phyloP scores from a whole-genome alignment of 2,797 vertebrate species.

The Chromis chromis region DNA sequence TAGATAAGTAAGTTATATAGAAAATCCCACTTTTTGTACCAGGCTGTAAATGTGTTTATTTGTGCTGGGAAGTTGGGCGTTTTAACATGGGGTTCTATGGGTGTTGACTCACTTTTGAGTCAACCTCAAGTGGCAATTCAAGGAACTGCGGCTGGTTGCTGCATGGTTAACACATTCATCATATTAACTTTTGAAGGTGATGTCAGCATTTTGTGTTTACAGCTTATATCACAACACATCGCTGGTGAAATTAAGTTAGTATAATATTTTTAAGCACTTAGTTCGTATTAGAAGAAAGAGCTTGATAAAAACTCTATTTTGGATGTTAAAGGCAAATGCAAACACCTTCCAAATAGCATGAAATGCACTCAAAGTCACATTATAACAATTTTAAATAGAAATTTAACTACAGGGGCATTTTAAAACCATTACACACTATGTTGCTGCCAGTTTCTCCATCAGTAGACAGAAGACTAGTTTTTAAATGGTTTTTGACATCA shows the following conservation, averaged over 20 bases:
- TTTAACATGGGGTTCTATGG: no score
- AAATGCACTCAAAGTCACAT: no score
- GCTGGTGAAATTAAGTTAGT: neutral
- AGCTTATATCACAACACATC: neutral
- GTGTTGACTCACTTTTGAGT: no score
- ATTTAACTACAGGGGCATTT: neutral
- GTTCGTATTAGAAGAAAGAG: neutral
- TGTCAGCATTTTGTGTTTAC: neutral
- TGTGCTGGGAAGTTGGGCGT: no score
- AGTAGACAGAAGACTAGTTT: slow-evolving; percentile 3
- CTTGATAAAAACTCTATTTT: neutral
- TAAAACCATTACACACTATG: neutral
- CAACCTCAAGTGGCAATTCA: no score
- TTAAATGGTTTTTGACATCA: neutral
- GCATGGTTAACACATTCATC: no score
- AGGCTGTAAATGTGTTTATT: no score
- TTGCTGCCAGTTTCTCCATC: neutral
- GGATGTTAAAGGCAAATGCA: neutral
- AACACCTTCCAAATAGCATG: neutral
- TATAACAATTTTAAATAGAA: no score
- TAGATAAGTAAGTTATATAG: no score
- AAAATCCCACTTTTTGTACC: no score
- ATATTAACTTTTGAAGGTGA: neutral
- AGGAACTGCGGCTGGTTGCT: no score
- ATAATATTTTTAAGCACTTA: neutral